Evolutionary conservation across 64 coral and sea anemone genomes (phyloP), one percentile per base, ranked within the genome.

Genomic region (Stichodactyla helianthus): DNA sequence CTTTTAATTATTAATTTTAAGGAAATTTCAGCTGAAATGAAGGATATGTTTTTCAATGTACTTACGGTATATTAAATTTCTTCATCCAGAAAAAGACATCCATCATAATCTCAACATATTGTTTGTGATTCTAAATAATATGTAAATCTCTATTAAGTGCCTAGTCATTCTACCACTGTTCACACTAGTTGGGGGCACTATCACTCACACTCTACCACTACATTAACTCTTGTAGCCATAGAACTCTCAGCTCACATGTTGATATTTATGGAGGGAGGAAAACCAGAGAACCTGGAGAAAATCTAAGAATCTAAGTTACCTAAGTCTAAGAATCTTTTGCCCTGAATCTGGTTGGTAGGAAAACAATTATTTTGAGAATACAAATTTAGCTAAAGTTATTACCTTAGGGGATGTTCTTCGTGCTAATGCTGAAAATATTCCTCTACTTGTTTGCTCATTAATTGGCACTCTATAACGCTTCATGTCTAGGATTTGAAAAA

Each of bases 81-180:
- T 79, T 86, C 83, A 91, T 79, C 90, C 90, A 92, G 67, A 53
- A 79, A 35, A 92, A 87, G 19, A 92, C 85, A 74, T 92, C 90
- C 5, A 44, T 59, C 90, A 92, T 87, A 14, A 86, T 82, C 13
- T 63, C 76, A 6, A 92, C 20, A 54, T 92, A 82, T 51, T 55
- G 26, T 78, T 71, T 60, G 52, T 82, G 53, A 54, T 92, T 64
- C 90, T 92, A 50, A 82, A 59, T n/a, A 35, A 70, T 15, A 90
- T 8, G 51, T 27, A 31, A 53, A 81, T 19, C 52, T 15, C 6
- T 53, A 54, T 20, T 26, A 74, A 31, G 68, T 74, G 4, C 5
- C 35, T 44, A 1, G 35, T 44, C 31, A 35, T 35, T 44, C 35
- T 44, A 44, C 1, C 35, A 44, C 35, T 44, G 4, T 44, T 44